Base-by-base conservation (phyloP, 2,797 vertebrate species). In the Anguilla marmorata region DNA sequence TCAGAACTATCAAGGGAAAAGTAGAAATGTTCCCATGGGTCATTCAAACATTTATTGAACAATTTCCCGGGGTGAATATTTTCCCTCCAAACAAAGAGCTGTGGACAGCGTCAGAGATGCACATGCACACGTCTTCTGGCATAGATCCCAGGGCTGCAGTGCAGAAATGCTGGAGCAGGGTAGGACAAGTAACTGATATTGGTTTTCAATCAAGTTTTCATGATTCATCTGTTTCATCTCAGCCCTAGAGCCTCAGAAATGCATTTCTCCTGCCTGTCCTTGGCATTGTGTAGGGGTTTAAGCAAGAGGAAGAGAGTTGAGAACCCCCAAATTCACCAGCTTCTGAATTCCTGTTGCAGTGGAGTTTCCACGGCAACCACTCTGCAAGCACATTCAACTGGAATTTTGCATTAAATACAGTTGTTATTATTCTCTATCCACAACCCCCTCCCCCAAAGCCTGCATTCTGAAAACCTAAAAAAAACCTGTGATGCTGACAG, bases 321-420 rank as follows among this genome's bases (percentile, higher is more conserved):
- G n/a, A 52, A 74, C 84, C 84, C 37, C 66, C 69, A 84, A 88
- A 85, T 76, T 60, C 69, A 79, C 48, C 85, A 69, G 85, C 58
- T 58, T 84, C 41, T 33, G 21, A 90, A 90, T 90, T 93, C 91
- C 92, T 94, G 94, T 92, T 92, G 94, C 93, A 94, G 91, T 93
- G 94, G 91, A 90, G 95, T 96, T 95, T 93, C 95, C 94, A 96
- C 95, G 93, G 95, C 80, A 93, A 96, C 95, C 86, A 91, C 93
- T 89, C 93, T 91, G 90, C 84, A 83, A 89, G 90, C 87, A 93
- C 93, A 92, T 93, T 93, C 92, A 93, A 94, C 94, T 95, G 93
- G 90, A 88, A 89, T 93, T 94, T 93, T 58, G 76, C 82, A 27
- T 89, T 69, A 69, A 89, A 80, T 41, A 89, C 30, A 41, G 85